These are phyloP conservation scores for Brachystomella parvula DNA, from an alignment of 1,140 invertebrate species.

Conservation along the genomic window DNA sequence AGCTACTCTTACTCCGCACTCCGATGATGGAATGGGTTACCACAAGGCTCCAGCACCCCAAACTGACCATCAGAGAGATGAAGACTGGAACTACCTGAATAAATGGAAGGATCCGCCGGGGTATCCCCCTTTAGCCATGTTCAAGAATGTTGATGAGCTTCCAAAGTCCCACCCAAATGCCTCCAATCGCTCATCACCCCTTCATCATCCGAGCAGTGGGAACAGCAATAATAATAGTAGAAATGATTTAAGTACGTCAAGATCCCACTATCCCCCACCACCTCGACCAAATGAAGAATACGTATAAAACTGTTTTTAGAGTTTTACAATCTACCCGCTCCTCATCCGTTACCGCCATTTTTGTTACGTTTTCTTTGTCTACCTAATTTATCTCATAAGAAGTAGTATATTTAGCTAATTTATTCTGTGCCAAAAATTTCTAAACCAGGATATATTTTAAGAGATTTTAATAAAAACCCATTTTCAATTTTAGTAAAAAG, in stretches of 20 bases:
- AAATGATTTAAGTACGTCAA: conserved; percentile 26
- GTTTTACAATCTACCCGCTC: background rate
- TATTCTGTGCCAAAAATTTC: too few relatives aligned
- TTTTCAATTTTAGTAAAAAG: too few relatives aligned
- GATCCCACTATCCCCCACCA: conserved; percentile 24
- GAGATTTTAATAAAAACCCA: too few relatives aligned
- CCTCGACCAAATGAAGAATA: conserved; percentile 36
- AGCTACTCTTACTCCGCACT: conserved; percentile 82
- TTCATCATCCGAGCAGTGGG: background rate
- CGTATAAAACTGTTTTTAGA: conserved; percentile 24
- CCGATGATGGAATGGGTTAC: conserved; percentile 73
- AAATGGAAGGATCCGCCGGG: conserved; percentile 90
- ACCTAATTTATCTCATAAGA: too few relatives aligned
- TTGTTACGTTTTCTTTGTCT: too few relatives aligned
- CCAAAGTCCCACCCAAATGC: conserved; percentile 68
- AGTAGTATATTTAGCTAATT: too few relatives aligned
- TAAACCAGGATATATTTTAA: too few relatives aligned
- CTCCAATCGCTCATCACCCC: conserved; percentile 55
- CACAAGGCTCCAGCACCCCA: conserved; percentile 55
- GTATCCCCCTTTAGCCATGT: conserved; percentile 86
- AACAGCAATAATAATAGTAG: background rate
- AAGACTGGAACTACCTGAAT: conserved; percentile 83
- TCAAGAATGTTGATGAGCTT: conserved; percentile 89
- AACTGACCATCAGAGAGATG: conserved; percentile 61
- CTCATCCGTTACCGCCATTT: background rate